Conservation (phyloP, 2,113 vertebrate genomes). For the Odontophorus gujanensis region DNA sequence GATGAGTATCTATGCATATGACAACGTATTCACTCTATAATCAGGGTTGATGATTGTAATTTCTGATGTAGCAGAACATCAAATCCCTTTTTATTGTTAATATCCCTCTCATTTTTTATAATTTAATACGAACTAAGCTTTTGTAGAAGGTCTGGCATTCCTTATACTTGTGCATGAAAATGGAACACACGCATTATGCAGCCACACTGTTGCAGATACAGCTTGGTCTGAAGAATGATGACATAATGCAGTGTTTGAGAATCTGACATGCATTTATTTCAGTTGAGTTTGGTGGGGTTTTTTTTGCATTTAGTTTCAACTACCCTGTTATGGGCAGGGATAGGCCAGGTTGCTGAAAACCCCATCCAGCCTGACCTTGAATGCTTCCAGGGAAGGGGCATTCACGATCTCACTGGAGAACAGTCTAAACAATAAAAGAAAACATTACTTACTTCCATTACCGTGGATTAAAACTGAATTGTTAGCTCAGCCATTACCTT, state of each 20-base stretch:
- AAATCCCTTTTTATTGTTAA: too few species aligned
- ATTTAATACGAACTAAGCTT: neutral
- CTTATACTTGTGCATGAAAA: neutral
- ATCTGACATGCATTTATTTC: neutral
- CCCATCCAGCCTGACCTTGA: too few species aligned
- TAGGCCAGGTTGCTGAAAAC: too few species aligned
- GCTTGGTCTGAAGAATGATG: neutral
- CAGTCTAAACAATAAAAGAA: neutral
- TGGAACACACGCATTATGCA: fast-evolving
- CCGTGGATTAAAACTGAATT: neutral
- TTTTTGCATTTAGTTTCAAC: neutral
- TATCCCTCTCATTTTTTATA: neutral
- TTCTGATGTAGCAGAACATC: neutral
- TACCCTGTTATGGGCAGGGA: too few species aligned
- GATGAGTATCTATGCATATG: neutral
- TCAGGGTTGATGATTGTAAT: neutral
- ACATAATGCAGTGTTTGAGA: neutral
- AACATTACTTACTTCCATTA: neutral
- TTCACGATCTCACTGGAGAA: too few species aligned
- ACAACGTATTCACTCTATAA: fast-evolving
- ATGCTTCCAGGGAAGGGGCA: too few species aligned
- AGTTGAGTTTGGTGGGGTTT: neutral
- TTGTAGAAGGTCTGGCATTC: fast-evolving
- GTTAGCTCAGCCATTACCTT: neutral
- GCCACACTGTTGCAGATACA: neutral